phyloP scores from a whole-genome alignment of 1,140 invertebrate genomes.

The Diploscapter pachys region DNA sequence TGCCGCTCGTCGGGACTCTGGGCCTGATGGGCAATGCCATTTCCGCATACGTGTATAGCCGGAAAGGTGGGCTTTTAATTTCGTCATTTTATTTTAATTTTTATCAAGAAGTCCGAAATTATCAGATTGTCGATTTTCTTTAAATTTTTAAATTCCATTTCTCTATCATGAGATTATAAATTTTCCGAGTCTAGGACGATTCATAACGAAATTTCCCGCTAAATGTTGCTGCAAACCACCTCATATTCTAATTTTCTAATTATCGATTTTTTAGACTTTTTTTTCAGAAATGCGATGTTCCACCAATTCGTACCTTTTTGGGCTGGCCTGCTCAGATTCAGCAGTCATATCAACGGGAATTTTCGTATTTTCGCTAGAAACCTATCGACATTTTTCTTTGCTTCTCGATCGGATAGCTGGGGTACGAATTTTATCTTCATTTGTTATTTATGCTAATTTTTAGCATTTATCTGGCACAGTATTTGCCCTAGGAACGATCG shows the following conservation, averaged over 20 bases:
- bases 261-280: not conserved
- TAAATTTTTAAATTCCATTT: not conserved
- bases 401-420: conserved; percentile 44
- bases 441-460: not conserved
- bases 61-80: conserved; percentile 40
- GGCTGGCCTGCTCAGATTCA: conserved; percentile 49
- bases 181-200: not conserved
- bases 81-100: not conserved
- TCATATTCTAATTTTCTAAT: conserved; percentile 33
- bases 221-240: not conserved
- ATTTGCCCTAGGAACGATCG: conserved; percentile 56
- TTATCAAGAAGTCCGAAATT: not conserved
- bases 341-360: conserved; percentile 53
- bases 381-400: conserved; percentile 51
- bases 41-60: conserved; percentile 51
- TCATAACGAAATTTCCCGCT: not conserved
- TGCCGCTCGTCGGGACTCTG: conserved; percentile 48
- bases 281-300: conserved; percentile 49
- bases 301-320: conserved; percentile 54
- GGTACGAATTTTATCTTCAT: not conserved
- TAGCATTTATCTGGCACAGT: conserved; percentile 45
- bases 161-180: not conserved
- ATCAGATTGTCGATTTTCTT: not conserved
- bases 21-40: conserved; percentile 50
- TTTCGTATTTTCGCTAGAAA: conserved; percentile 54